Percentiles rank a stretch among this genome's conserved stretches.
Evolutionary conservation across 2,888 invertebrate species (phyloP).

Genomic region (Drosophila anceps): DNA sequence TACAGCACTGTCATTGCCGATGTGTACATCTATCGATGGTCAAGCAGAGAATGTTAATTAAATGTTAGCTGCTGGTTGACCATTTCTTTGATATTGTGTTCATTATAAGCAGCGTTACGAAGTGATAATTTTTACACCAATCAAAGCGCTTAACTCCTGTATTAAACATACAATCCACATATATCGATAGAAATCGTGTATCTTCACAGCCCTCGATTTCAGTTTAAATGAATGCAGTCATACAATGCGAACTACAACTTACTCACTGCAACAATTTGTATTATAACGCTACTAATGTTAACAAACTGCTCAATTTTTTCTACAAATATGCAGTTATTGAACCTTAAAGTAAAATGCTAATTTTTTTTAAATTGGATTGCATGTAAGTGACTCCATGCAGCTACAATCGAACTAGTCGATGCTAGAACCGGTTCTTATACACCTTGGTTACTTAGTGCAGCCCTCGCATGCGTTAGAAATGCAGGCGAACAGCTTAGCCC

Average conservation of each 20-base stretch:
- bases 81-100: background rate
- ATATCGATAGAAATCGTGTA: background rate
- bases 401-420: background rate
- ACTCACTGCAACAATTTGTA: background rate
- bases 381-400: background rate
- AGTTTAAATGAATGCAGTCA: background rate
- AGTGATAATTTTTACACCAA: background rate
- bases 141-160: background rate
- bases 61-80: background rate
- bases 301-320: background rate
- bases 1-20: conserved; percentile 23
- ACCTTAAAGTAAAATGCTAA: no score
- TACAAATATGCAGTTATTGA: background rate
- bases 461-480: conserved; percentile 52
- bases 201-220: background rate
- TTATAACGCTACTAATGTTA: background rate
- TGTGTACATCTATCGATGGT: background rate
- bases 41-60: background rate
- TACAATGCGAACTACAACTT: background rate
- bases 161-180: background rate
- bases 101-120: background rate
- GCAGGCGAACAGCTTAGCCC: conserved; percentile 28
- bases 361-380: background rate
- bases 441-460: conserved; percentile 26
- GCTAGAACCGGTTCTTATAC: background rate